Conservation (phyloP, 2,113 vertebrate species). For the Tursiops truncatus region DNA sequence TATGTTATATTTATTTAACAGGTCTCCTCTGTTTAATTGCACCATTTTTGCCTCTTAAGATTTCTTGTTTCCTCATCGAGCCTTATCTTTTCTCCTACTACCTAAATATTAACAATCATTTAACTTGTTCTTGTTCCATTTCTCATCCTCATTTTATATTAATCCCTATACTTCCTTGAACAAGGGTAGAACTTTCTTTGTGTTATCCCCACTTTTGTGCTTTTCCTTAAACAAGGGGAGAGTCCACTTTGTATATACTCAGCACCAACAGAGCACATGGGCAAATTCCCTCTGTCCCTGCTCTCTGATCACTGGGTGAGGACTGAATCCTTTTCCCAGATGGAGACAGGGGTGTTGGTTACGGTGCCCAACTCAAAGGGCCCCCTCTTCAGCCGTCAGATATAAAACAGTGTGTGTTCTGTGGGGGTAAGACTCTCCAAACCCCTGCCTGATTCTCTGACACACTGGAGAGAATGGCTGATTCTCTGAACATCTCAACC, state of each 20-base stretch:
- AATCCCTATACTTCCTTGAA: background rate
- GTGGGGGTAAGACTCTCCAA: background rate
- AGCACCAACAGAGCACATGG: too few species aligned
- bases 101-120: background rate
- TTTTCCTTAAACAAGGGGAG: background rate
- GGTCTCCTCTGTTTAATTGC: background rate
- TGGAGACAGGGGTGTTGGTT: background rate
- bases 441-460: background rate
- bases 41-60: background rate
- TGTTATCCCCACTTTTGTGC: background rate
- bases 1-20: background rate
- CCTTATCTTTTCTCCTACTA: background rate
- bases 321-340: background rate
- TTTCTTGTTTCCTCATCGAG: background rate
- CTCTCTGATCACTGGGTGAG: background rate
- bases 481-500: background rate
- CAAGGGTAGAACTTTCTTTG: background rate
- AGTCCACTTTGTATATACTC: background rate
- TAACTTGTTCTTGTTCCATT: background rate
- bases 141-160: background rate
- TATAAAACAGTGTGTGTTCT: background rate
- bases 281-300: background rate
- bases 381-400: background rate
- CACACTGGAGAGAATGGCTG: background rate
- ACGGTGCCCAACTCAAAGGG: rapidly evolving